phyloP scores from a whole-genome alignment of 2,888 invertebrate species.

The Lamellibrachia satsuma region DNA sequence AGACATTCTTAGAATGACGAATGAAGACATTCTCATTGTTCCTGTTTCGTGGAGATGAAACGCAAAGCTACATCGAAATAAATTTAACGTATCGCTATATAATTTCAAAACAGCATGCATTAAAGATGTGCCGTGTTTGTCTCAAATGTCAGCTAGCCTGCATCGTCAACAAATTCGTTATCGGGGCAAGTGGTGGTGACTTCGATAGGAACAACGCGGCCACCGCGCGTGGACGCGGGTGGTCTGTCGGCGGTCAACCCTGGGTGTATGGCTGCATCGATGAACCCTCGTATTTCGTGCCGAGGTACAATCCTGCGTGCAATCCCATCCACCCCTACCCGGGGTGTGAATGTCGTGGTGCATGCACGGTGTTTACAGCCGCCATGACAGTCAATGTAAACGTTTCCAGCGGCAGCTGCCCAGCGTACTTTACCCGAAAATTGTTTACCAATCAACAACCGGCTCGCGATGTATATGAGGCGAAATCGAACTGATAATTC shows the following conservation, averaged over 20 bases:
- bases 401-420: not conserved
- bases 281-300: not conserved
- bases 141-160: not conserved
- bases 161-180: not conserved
- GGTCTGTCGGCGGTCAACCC: too few species aligned
- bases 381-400: not conserved
- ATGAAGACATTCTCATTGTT: not conserved
- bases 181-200: not conserved
- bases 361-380: not conserved
- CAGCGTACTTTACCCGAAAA: not conserved
- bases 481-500: constrained; percentile 17
- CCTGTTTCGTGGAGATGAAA: not conserved
- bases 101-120: not conserved
- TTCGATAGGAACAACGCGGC: not conserved
- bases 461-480: not conserved
- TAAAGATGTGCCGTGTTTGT: not conserved
- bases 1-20: not conserved
- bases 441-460: not conserved
- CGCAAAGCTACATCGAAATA: not conserved
- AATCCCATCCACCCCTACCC: not conserved
- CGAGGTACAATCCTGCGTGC: not conserved
- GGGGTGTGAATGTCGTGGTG: not conserved
- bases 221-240: not conserved
- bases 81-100: not conserved
- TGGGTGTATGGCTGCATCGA: not conserved